These are phyloP conservation scores for Nomada goodeniana DNA, from an alignment of 2,888 invertebrate genomes.

Conservation along the genomic window DNA sequence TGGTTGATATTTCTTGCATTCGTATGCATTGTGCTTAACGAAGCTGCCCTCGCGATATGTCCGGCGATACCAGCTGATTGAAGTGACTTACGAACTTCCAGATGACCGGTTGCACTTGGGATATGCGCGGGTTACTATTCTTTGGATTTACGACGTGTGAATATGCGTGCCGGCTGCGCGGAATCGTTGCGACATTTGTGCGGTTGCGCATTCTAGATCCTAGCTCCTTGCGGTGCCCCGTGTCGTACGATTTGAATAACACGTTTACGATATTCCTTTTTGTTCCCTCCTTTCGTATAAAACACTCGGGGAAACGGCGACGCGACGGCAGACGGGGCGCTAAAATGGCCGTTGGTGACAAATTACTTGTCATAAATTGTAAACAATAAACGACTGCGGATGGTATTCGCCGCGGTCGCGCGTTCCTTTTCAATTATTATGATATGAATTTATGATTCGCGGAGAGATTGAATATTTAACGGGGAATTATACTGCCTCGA, in stretches of 20 bases:
- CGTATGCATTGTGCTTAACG: slow-evolving; percentile 59
- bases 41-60: slow-evolving; percentile 53
- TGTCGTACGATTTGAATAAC: slow-evolving; percentile 47
- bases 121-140: slow-evolving; percentile 52
- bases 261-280: slow-evolving; percentile 26
- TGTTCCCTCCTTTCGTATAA: neutral
- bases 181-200: slow-evolving; percentile 56
- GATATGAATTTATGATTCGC: too few relatives aligned
- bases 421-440: neutral
- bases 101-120: slow-evolving; percentile 56
- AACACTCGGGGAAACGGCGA: neutral
- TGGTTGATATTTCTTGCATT: slow-evolving; percentile 57
- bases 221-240: slow-evolving; percentile 45
- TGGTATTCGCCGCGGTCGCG: neutral
- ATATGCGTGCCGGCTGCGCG: slow-evolving; percentile 34
- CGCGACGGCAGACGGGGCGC: neutral
- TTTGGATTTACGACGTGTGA: slow-evolving; percentile 58
- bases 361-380: neutral
- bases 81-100: slow-evolving; percentile 62
- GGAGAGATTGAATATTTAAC: too few relatives aligned
- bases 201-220: slow-evolving; percentile 54
- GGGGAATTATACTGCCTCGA: too few relatives aligned
- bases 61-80: slow-evolving; percentile 53
- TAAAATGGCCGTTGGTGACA: neutral
- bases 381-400: neutral